Evolutionary conservation across 2,113 vertebrate genomes (phyloP).

Genomic region (Poecile atricapillus): DNA sequence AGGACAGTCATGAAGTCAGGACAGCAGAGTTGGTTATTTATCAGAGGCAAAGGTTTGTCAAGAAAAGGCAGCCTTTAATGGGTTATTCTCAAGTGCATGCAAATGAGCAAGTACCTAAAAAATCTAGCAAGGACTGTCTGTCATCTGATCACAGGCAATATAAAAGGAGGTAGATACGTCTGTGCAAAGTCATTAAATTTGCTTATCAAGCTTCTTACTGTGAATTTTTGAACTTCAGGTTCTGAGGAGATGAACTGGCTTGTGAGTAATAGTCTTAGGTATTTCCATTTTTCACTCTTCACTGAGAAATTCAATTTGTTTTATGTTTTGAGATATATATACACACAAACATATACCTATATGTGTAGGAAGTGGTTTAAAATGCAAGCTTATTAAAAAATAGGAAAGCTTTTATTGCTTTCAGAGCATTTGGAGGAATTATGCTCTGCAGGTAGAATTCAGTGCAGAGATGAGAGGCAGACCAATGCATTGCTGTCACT

Average conservation of each 20-base stretch:
- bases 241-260: conserved; percentile 21
- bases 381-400: not conserved
- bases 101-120: conserved; percentile 51
- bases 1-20: conserved; percentile 61
- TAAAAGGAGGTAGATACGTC: not conserved
- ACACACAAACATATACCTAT: not conserved
- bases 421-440: not conserved
- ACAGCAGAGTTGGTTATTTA: conserved; percentile 49
- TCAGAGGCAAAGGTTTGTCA: conserved; percentile 51
- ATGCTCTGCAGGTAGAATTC: not conserved
- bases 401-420: not conserved
- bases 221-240: conserved; percentile 17
- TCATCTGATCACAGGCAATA: not conserved
- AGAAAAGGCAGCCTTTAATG: conserved; percentile 55
- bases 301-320: not conserved
- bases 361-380: not conserved
- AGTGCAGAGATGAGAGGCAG: not conserved
- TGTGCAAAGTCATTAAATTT: conserved; percentile 12
- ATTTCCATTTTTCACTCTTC: conserved; percentile 14
- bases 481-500: not conserved
- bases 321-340: not conserved
- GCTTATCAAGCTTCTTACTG: not conserved
- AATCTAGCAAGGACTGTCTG: conserved; percentile 4
- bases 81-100: conserved; percentile 62
- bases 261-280: not conserved